A percentile compares a stretch with the other conserved stretches of the same genome.
phyloP scores from a whole-genome alignment of 2,888 invertebrate species.

The Cactoblastis cactorum region DNA sequence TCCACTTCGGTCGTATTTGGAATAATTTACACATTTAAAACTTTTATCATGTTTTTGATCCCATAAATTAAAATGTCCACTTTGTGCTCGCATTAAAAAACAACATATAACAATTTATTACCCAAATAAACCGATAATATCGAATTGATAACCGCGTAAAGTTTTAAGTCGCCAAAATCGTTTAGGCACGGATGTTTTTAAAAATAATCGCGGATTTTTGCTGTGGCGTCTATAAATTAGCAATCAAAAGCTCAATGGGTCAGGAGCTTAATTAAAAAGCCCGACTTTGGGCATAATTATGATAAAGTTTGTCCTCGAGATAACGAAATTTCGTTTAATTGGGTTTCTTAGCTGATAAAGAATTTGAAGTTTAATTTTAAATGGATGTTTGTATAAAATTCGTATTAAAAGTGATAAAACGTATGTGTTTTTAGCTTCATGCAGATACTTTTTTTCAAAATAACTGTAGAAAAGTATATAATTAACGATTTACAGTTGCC shows the following conservation, averaged over 20 bases:
- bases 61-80: neutral
- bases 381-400: slow-evolving; percentile 14
- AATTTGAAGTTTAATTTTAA: slow-evolving; percentile 1
- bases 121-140: slow-evolving; percentile 1
- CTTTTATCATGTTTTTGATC: neutral
- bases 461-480: slow-evolving; percentile 12
- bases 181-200: slow-evolving; percentile 27
- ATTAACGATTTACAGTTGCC: slow-evolving; percentile 10
- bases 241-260: slow-evolving; percentile 19
- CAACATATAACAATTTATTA: neutral
- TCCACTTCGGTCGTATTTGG: neutral
- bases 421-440: slow-evolving; percentile 15
- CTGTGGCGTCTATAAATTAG: slow-evolving; percentile 26
- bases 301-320: slow-evolving; percentile 9
- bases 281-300: slow-evolving; percentile 12
- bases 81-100: neutral
- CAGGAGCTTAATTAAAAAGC: slow-evolving; percentile 12
- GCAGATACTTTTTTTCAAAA: slow-evolving; percentile 18
- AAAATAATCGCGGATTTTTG: slow-evolving; percentile 28
- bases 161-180: slow-evolving; percentile 23
- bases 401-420: slow-evolving; percentile 15
- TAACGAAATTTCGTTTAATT: slow-evolving; percentile 13
- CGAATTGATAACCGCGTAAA: slow-evolving; percentile 13
- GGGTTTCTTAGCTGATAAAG: neutral
- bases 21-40: neutral